These are phyloP conservation scores for Phthorimaea operculella DNA, from an alignment of 1,140 invertebrate species.

Conservation along the genomic window DNA sequence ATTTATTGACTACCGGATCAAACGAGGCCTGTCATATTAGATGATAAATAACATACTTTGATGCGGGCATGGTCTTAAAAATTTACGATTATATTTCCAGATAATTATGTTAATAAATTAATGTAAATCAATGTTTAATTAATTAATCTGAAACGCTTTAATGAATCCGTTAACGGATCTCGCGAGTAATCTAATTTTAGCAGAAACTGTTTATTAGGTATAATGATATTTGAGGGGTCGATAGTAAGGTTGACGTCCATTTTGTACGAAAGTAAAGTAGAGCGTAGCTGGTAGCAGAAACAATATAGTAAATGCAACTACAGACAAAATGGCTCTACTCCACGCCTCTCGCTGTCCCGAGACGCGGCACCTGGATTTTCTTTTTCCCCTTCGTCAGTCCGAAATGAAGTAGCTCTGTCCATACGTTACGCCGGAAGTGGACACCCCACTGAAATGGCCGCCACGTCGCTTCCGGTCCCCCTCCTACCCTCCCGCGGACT, in stretches of 20 bases:
- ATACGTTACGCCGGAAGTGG: slow-evolving; percentile 47
- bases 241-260: too few species aligned
- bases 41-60: background rate
- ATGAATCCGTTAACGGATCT: background rate
- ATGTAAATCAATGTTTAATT: background rate
- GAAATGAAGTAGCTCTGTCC: slow-evolving; percentile 54
- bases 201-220: too few species aligned
- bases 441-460: slow-evolving; percentile 41
- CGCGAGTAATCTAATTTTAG: background rate
- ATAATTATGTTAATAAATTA: slow-evolving; percentile 1
- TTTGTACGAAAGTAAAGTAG: too few species aligned
- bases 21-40: background rate
- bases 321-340: slow-evolving; percentile 12
- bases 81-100: slow-evolving; percentile 4
- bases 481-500: slow-evolving; percentile 12
- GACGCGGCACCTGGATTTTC: slow-evolving; percentile 38
- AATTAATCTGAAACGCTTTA: slow-evolving; percentile 2
- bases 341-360: slow-evolving; percentile 23
- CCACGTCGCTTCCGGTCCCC: slow-evolving; percentile 25
- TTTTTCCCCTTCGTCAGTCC: slow-evolving; percentile 47
- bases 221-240: too few species aligned
- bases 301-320: too few species aligned
- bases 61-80: background rate
- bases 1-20: background rate
- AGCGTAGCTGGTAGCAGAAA: too few species aligned